Conservation (phyloP, 1,140 invertebrate species). For the Ceratitis capitata region DNA sequence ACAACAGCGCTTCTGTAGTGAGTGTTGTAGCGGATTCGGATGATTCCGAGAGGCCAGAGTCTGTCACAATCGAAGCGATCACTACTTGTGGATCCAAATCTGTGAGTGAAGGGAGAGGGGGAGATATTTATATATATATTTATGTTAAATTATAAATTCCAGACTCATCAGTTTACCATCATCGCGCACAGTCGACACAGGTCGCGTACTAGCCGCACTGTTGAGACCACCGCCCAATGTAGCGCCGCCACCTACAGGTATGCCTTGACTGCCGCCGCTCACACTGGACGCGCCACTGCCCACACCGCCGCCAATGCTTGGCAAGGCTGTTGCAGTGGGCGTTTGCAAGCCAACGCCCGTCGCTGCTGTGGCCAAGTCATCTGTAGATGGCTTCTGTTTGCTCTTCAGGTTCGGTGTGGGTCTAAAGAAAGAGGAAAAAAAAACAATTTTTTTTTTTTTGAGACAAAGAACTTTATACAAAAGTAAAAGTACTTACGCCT, state of each 20-base stretch:
- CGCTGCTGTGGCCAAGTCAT: slow-evolving; percentile 54
- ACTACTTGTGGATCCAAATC: slow-evolving; percentile 65
- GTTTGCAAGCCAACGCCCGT: slow-evolving; percentile 65
- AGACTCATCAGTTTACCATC: slow-evolving; percentile 76
- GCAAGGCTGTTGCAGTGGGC: slow-evolving; percentile 55
- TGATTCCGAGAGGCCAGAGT: slow-evolving; percentile 63
- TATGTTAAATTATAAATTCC: neutral
- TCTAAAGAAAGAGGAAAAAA: slow-evolving; percentile 62
- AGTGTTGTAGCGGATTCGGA: slow-evolving; percentile 60
- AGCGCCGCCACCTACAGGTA: slow-evolving; percentile 48
- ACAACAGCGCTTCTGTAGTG: slow-evolving; percentile 56
- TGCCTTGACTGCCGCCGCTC: slow-evolving; percentile 60
- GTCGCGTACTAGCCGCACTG: slow-evolving; percentile 49
- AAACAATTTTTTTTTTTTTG: slow-evolving; percentile 40
- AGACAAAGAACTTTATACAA: neutral
- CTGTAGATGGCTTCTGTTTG: slow-evolving; percentile 67
- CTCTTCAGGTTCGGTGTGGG: slow-evolving; percentile 76
- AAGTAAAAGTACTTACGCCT: slow-evolving; percentile 82
- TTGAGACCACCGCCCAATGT: slow-evolving; percentile 65
- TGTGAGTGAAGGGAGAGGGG: slow-evolving; percentile 58
- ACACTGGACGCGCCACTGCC: slow-evolving; percentile 41
- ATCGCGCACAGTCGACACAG: slow-evolving; percentile 67
- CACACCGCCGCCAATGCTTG: slow-evolving; percentile 64
- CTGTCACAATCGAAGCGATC: slow-evolving; percentile 60
- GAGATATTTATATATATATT: no score